Evolutionary conservation across 2,888 invertebrate species (phyloP).

Genomic region (Eilema caniola): DNA sequence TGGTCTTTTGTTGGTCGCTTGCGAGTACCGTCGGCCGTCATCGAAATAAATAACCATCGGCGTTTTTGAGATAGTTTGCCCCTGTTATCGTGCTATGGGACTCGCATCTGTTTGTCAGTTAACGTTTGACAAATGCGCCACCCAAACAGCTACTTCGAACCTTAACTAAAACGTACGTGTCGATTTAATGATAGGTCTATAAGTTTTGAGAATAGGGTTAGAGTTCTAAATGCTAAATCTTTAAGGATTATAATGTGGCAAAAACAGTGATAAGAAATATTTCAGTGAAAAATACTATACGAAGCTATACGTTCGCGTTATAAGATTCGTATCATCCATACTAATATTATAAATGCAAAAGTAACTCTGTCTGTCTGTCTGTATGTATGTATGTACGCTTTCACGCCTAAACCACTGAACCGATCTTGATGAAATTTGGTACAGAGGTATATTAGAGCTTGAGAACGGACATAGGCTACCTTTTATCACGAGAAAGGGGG

Average conservation of each 20-base stretch:
- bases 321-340: no score
- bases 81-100: slow-evolving; percentile 75
- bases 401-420: no score
- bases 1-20: slow-evolving; percentile 76
- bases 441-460: no score
- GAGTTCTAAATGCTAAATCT: slow-evolving; percentile 21
- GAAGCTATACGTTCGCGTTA: no score
- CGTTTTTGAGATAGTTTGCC: slow-evolving; percentile 77
- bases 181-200: slow-evolving; percentile 60
- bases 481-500: no score
- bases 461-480: no score
- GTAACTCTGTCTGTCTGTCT: no score
- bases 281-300: background rate
- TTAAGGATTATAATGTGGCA: background rate
- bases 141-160: slow-evolving; percentile 72
- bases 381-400: no score
- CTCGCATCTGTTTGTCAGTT: slow-evolving; percentile 83
- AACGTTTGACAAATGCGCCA: slow-evolving; percentile 74
- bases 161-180: slow-evolving; percentile 50
- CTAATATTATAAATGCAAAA: no score
- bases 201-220: slow-evolving; percentile 49
- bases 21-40: slow-evolving; percentile 67
- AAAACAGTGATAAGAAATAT: background rate
- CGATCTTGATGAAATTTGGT: no score
- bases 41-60: slow-evolving; percentile 82